These are phyloP conservation scores for Adelosebastes latens DNA, from an alignment of 2,797 vertebrate species.

Conservation along the genomic window DNA sequence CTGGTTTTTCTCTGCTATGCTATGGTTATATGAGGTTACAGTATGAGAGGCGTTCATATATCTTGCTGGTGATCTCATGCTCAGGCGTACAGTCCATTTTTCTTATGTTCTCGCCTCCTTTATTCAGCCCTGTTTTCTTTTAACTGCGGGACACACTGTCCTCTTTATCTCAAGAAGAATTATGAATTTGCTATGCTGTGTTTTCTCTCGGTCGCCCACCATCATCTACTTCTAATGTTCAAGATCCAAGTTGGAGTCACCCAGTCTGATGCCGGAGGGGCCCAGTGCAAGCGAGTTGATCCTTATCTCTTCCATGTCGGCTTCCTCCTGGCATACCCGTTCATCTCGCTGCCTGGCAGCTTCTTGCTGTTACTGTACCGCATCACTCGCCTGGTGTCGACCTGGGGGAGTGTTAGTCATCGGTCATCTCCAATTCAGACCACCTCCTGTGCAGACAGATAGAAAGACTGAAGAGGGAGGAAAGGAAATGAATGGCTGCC, in stretches of 20 bases:
- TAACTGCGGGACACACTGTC: background rate
- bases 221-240: background rate
- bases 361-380: background rate
- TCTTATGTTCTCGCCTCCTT: background rate
- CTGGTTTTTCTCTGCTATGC: too few relatives aligned
- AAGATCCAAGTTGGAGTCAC: background rate
- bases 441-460: background rate
- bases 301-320: slow-evolving; percentile 17
- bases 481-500: background rate
- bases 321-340: slow-evolving; percentile 14
- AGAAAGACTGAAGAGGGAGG: background rate
- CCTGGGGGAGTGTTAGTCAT: background rate
- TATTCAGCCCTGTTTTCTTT: slow-evolving; percentile 9
- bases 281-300: background rate
- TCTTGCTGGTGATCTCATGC: background rate
- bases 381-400: slow-evolving; percentile 5
- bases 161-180: slow-evolving; percentile 35
- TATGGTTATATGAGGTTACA: background rate
- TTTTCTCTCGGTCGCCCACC: background rate
- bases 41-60: background rate
- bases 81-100: background rate
- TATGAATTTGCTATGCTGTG: slow-evolving; percentile 23
- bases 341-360: slow-evolving; percentile 24
- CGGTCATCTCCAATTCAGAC: slow-evolving; percentile 20
- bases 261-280: slow-evolving; percentile 3